Conservation (phyloP, 1,140 invertebrate species). For the Thaumetopoea pityocampa region DNA sequence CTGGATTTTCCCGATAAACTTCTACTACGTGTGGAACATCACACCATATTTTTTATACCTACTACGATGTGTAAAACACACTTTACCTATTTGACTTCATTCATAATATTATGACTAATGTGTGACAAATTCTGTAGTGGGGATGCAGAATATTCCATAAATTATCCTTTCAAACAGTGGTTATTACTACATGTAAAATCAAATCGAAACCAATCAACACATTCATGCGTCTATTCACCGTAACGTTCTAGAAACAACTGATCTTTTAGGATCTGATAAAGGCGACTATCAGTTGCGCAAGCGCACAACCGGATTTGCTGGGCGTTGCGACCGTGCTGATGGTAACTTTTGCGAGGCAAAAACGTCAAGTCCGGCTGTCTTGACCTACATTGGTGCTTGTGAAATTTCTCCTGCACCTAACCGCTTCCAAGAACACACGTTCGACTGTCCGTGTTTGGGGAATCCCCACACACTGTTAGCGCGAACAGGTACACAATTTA, state of each 20-base stretch:
- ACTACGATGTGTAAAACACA: too few species aligned
- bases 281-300: constrained; percentile 65
- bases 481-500: constrained; percentile 28
- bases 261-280: constrained; percentile 69
- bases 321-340: constrained; percentile 34
- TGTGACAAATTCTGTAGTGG: too few species aligned
- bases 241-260: constrained; percentile 49
- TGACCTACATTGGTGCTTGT: constrained; percentile 66
- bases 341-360: constrained; percentile 67
- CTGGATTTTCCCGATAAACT: constrained; percentile 51
- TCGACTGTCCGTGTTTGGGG: constrained; percentile 39
- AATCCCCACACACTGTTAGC: constrained; percentile 47
- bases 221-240: too few species aligned
- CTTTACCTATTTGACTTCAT: too few species aligned
- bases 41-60: too few species aligned
- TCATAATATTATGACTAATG: too few species aligned
- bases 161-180: too few species aligned
- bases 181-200: too few species aligned
- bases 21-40: too few species aligned
- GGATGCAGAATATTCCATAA: too few species aligned
- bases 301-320: constrained; percentile 53
- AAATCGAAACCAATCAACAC: too few species aligned
- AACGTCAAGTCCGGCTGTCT: constrained; percentile 68
- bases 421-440: constrained; percentile 57
- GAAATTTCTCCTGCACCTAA: constrained; percentile 67